phyloP scores from a whole-genome alignment of 1,140 invertebrate genomes.

The Drosophila nigrodunni region DNA sequence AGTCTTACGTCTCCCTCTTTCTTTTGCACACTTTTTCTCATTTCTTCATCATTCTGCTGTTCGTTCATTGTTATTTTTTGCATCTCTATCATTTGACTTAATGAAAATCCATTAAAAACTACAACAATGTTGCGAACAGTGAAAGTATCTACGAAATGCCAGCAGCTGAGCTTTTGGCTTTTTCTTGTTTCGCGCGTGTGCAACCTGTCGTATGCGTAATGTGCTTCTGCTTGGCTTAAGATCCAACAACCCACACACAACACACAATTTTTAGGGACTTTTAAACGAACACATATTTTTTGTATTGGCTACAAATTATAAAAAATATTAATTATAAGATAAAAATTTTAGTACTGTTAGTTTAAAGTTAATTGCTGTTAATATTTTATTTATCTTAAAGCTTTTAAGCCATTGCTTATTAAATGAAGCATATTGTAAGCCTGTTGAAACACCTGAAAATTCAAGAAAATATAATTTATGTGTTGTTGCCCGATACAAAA shows the following conservation, averaged over 20 bases:
- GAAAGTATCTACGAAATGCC: constrained; percentile 7
- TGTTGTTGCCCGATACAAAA: constrained; percentile 37
- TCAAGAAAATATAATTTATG: constrained; percentile 42
- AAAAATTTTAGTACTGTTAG: too few relatives aligned
- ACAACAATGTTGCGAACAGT: constrained; percentile 60
- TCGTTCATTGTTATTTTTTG: not conserved
- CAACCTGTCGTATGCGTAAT: constrained; percentile 76
- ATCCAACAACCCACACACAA: constrained; percentile 1
- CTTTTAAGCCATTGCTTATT: not conserved
- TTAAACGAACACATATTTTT: too few relatives aligned
- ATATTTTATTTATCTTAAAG: too few relatives aligned
- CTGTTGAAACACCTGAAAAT: constrained; percentile 38
- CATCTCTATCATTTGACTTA: constrained; percentile 54
- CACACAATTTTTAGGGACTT: not conserved
- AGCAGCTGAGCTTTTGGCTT: constrained; percentile 30
- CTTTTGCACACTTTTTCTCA: not conserved
- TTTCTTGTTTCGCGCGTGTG: constrained; percentile 45
- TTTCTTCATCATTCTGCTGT: not conserved
- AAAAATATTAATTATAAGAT: too few relatives aligned
- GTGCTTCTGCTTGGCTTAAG: constrained; percentile 67
- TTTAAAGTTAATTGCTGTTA: too few relatives aligned
- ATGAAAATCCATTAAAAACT: constrained; percentile 83
- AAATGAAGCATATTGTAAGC: constrained; percentile 7
- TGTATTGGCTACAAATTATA: too few relatives aligned
- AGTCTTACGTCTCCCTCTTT: constrained; percentile 35